phyloP scores from a whole-genome alignment of 1,140 invertebrate species.

The Platyura marginata region DNA sequence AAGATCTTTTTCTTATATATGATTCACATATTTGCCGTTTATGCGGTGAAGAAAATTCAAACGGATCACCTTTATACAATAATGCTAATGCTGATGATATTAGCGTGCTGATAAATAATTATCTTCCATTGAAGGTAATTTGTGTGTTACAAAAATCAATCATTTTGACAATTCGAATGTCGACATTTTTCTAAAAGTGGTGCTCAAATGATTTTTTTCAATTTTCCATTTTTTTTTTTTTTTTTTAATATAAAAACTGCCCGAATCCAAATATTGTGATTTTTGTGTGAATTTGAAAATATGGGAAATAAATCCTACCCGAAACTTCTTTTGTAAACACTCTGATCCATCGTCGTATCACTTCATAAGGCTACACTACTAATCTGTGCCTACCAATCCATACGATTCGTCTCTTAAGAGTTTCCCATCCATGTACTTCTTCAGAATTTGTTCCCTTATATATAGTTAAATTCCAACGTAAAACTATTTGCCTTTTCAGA shows the following conservation, averaged over 20 bases:
- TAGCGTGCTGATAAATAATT: not conserved
- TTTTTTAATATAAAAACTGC: too few species aligned
- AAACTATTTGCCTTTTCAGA: not conserved
- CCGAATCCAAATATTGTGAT: too few species aligned
- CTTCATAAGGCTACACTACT: too few species aligned
- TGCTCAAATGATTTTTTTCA: not conserved
- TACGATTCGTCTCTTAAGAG: too few species aligned
- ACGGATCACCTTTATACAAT: not conserved
- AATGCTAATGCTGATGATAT: not conserved
- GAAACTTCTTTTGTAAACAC: too few species aligned
- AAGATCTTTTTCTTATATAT: too few species aligned
- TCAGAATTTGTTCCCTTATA: too few species aligned
- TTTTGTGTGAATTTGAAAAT: too few species aligned
- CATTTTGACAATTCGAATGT: not conserved
- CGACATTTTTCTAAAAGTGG: not conserved
- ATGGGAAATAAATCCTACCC: too few species aligned
- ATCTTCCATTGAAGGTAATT: not conserved
- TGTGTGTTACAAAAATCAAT: not conserved
- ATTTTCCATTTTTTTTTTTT: conserved; percentile 1
- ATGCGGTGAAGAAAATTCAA: not conserved
- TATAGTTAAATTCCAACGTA: conserved; percentile 1
- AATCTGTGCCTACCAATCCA: too few species aligned
- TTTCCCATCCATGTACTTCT: too few species aligned
- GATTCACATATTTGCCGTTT: not conserved
- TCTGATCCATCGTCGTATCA: too few species aligned